Percentiles rank a stretch among this genome's conserved stretches.
Evolutionary conservation across 2,888 invertebrate species (phyloP).

Genomic region (Nebria brevicollis): DNA sequence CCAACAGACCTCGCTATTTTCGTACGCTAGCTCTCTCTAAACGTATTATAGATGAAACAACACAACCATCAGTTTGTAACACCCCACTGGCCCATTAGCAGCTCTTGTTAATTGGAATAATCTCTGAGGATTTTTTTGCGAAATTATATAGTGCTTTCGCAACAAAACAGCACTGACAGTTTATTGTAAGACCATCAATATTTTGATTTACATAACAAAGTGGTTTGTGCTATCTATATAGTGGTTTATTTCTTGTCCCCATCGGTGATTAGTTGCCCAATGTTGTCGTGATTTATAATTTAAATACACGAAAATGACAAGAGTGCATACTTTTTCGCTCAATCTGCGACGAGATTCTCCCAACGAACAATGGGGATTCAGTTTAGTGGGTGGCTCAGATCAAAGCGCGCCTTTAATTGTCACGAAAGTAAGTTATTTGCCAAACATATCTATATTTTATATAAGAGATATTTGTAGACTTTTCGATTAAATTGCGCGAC

Average conservation of each 20-base stretch:
- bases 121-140: neutral
- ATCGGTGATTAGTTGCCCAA: constrained; percentile 1
- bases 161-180: too few species aligned
- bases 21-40: constrained; percentile 12
- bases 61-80: constrained; percentile 9
- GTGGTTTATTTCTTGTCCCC: neutral
- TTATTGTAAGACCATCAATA: too few species aligned
- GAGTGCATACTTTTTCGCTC: constrained; percentile 80
- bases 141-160: too few species aligned
- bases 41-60: constrained; percentile 19
- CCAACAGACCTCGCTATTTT: constrained; percentile 19
- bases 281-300: constrained; percentile 23
- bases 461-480: neutral
- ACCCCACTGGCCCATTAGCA: constrained; percentile 20
- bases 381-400: constrained; percentile 87
- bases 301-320: constrained; percentile 67
- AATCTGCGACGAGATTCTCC: constrained; percentile 76
- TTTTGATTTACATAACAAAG: neutral
- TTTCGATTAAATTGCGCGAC: constrained; percentile 26
- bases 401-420: constrained; percentile 87
- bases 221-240: neutral
- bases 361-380: constrained; percentile 85
- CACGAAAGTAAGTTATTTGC: constrained; percentile 77
- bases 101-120: constrained; percentile 14
- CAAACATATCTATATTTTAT: too few species aligned